These are phyloP conservation scores for Anguilla obscura DNA, from an alignment of 2,797 vertebrate genomes.

Conservation along the genomic window DNA sequence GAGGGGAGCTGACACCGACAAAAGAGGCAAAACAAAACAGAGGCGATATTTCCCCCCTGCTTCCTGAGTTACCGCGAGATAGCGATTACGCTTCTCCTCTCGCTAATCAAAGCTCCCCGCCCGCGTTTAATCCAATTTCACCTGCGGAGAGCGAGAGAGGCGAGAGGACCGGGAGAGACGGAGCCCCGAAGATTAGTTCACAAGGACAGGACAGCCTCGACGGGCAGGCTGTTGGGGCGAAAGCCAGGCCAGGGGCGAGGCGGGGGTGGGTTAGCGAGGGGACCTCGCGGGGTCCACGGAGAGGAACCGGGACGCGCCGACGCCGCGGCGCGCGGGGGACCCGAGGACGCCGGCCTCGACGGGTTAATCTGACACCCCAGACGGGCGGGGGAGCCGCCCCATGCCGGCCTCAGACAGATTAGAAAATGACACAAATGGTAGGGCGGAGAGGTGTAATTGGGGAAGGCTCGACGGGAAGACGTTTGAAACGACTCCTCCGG, in stretches of 20 bases:
- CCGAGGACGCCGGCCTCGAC: constrained; percentile 76
- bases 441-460: constrained; percentile 99
- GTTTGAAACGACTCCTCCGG: constrained; percentile 96
- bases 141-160: background rate
- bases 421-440: constrained; percentile 99
- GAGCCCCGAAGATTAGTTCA: background rate
- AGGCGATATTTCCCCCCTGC: background rate
- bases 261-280: background rate
- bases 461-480: constrained; percentile 97
- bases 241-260: background rate
- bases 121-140: background rate
- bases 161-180: background rate
- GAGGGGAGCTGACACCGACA: constrained; percentile 2
- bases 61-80: background rate
- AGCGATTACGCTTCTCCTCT: background rate
- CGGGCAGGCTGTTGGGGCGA: background rate
- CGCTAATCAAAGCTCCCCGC: background rate
- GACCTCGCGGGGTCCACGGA: background rate
- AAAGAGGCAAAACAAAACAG: background rate
- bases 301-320: background rate
- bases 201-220: background rate
- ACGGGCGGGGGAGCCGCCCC: constrained; percentile 81
- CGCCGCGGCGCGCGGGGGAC: constrained; percentile 54
- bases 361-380: constrained; percentile 85
- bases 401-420: constrained; percentile 87